Evolutionary conservation across 2,797 vertebrate genomes (phyloP), one percentile per base, ranked within the genome.

Genomic region (Labroides dimidiatus): DNA sequence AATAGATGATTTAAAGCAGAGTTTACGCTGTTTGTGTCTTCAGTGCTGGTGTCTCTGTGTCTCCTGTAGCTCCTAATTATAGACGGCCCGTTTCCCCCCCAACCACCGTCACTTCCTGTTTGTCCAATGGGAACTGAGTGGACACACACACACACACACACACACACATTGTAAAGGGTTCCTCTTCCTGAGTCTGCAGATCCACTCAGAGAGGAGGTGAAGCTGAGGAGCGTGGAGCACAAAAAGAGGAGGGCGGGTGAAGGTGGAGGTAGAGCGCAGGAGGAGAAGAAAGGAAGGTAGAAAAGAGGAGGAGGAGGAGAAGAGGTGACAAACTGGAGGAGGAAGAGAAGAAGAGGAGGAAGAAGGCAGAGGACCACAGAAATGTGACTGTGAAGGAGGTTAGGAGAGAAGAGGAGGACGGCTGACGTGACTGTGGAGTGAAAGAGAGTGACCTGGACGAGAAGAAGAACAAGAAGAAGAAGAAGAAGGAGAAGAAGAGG

Each of bases 21-120:
- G 44, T 70, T 57, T 5, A 16, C 17, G 14, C 6, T 37, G 39
- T 60, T 47, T 69, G 16, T 57, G 39, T 72, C 50, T 74, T 55
- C 42, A 9, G 45, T 33, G 45, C 56, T 57, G 67, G 76, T 82
- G 84, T 88, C 80, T 71, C 62, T 0, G 19, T 58, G 82, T 87
- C 87, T 87, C 85, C 85, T 68, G 45, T 15, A 53, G 59, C 63
- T 75, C 78, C 91, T 92, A 91, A 89, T 87, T 85, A 82, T 92
- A 92, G 72, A 72, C 20, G 2, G 14, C 53, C 45, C 24, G 67
- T 83, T 80, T 75, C 78, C 81, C 75, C 30, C 30, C 78, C 47
- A 2, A 69, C 65, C n/a, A 43, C 74, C 59, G 64, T 89, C 84
- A 86, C 81, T 81, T 92, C 91, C 91, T 89, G 91, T 90, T 92